Base-by-base conservation (phyloP, 2,888 invertebrate species). In the Panopea generosa region DNA sequence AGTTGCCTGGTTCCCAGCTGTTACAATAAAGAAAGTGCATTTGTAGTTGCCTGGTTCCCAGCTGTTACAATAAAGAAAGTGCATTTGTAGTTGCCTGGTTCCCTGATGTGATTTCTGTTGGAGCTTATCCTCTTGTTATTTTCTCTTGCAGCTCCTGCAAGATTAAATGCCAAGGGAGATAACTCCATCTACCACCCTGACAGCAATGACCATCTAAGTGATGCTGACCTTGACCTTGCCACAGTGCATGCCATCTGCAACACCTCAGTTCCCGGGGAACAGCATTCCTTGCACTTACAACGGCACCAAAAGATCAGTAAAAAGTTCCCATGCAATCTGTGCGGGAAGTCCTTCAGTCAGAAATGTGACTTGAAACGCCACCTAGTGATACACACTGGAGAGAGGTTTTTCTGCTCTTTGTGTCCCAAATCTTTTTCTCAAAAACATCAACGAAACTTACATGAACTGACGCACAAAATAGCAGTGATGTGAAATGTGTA, bases 121-220 rank as follows among this genome's bases (percentile, higher is more conserved):
- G 50, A 50, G 22, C 24, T 50, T 20, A 50, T 22, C 20, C 50
- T 22, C 50, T 50, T 50, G 50, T 50, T 50, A 20, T 50, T 50
- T 50, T 50, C 50, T 50, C 50, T 18, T 20, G 50, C 50, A 50
- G 50, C 18, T 50, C 11, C 50, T 50, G 50, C 50, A 50, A 50
- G 50, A 50, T 24, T 50, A 14, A 50, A 50, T 22, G 22, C 22
- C 11, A 50, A 18, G 50, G 50, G 50, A 20, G 50, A 20, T 14
- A 18, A 50, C 50, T 50, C 50, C 24, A 24, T 20, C 11, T 11
- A 24, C 11, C n/a, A 2, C 11, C 2, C 22, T 50, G 11, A 14
- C 50, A 33, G 6, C 33, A 33, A 33, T 33, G 33, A 33, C 33
- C 33, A 33, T 11, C 33, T 7, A 4, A 7, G 4, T 11, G 33